A percentile compares a stretch with the other conserved stretches of the same genome.
phyloP scores from a whole-genome alignment of 2,797 vertebrate genomes.

The Acipenser oxyrinchus region DNA sequence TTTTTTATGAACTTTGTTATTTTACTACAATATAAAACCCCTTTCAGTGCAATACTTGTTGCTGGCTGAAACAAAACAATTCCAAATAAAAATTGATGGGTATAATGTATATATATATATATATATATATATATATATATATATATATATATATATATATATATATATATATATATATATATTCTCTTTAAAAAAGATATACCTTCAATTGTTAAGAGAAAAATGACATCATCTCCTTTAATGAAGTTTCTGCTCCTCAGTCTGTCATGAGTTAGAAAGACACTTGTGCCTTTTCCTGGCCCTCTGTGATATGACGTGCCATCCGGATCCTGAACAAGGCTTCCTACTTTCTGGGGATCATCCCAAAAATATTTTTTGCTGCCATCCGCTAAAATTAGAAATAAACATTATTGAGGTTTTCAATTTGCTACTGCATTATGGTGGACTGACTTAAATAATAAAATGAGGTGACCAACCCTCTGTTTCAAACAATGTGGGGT shows the following conservation, averaged over 20 bases:
- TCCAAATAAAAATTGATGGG: too few relatives aligned
- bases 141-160: too few relatives aligned
- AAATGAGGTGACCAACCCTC: slow-evolving; percentile 39
- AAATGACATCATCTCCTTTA: slow-evolving; percentile 71
- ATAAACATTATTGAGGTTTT: background rate
- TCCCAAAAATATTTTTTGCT: slow-evolving; percentile 60
- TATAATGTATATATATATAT: too few relatives aligned
- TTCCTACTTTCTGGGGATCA: slow-evolving; percentile 72
- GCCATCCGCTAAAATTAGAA: slow-evolving; percentile 24
- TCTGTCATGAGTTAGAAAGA: slow-evolving; percentile 70
- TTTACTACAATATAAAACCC: too few relatives aligned
- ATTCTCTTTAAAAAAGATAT: slow-evolving; percentile 18
- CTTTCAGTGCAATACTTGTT: too few relatives aligned
- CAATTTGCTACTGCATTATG: background rate
- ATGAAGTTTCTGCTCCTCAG: slow-evolving; percentile 77
- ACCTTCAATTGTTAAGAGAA: slow-evolving; percentile 84
- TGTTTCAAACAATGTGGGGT: slow-evolving; percentile 48
- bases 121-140: too few relatives aligned
- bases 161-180: background rate
- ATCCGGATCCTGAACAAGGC: slow-evolving; percentile 44
- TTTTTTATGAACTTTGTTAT: too few relatives aligned
- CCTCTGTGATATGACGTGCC: slow-evolving; percentile 66
- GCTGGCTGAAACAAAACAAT: too few relatives aligned
- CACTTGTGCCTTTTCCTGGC: slow-evolving; percentile 49
- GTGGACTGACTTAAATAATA: too few relatives aligned